Percentiles rank a stretch among this genome's conserved stretches.
Evolutionary conservation across 2,797 vertebrate genomes (phyloP).

Genomic region (Scyliorhinus canicula): DNA sequence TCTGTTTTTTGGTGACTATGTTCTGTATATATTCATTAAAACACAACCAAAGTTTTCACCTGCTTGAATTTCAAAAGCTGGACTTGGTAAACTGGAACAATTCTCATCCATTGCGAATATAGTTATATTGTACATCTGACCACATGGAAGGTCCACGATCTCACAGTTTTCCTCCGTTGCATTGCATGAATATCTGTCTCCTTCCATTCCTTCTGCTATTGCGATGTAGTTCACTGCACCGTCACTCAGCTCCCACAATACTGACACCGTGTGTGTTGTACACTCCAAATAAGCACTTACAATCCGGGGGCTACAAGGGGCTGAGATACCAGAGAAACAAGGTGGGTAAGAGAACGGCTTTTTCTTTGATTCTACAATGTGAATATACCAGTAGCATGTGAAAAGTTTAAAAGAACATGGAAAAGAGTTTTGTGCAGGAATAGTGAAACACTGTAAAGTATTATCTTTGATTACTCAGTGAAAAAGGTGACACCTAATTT

Average conservation of each 20-base stretch:
- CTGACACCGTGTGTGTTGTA: slow-evolving; percentile 51
- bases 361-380: slow-evolving; percentile 43
- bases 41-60: slow-evolving; percentile 48
- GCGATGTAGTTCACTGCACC: slow-evolving; percentile 52
- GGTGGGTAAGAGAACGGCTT: not conserved
- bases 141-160: slow-evolving; percentile 59
- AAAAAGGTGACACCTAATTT: not conserved
- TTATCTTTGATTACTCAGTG: not conserved
- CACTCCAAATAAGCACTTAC: slow-evolving; percentile 53
- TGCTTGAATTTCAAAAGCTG: slow-evolving; percentile 48
- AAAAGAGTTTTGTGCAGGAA: slow-evolving; percentile 42
- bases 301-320: slow-evolving; percentile 57
- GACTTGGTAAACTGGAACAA: slow-evolving; percentile 63
- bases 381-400: no score
- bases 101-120: slow-evolving; percentile 51
- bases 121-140: slow-evolving; percentile 54
- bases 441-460: slow-evolving; percentile 30
- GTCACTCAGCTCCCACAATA: slow-evolving; percentile 53
- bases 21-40: not conserved
- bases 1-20: not conserved
- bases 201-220: slow-evolving; percentile 46
- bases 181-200: slow-evolving; percentile 49
- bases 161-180: slow-evolving; percentile 55
- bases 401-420: not conserved
- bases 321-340: slow-evolving; percentile 45